Percentiles rank a stretch among this genome's conserved stretches.
phyloP scores from a whole-genome alignment of 2,888 invertebrate species.

The Eugnorisma glareosa region DNA sequence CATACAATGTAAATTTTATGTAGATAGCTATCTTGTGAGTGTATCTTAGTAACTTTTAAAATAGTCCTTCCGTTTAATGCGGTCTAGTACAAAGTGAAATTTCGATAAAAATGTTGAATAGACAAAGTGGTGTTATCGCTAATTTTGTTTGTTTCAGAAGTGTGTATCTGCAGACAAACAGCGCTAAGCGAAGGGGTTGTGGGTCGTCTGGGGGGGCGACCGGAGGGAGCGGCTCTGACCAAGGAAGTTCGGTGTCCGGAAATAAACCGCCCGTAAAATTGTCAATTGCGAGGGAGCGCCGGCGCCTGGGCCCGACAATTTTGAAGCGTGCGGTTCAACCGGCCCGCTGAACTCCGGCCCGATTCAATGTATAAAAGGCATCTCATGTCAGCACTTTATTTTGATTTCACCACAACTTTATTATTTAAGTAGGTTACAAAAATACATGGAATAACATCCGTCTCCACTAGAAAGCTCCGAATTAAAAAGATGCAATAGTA shows the following conservation, averaged over 20 bases:
- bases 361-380: constrained; percentile 72
- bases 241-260: constrained; percentile 90
- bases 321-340: constrained; percentile 77
- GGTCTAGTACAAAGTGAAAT: constrained; percentile 44
- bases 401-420: constrained; percentile 51
- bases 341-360: constrained; percentile 68
- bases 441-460: constrained; percentile 18
- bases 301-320: constrained; percentile 85
- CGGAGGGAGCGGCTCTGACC: constrained; percentile 80
- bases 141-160: constrained; percentile 69
- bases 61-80: constrained; percentile 57
- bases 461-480: constrained; percentile 38
- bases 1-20: constrained; percentile 90
- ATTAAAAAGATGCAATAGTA: constrained; percentile 56
- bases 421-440: constrained; percentile 43
- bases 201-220: constrained; percentile 72
- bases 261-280: constrained; percentile 93
- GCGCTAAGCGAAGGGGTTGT: constrained; percentile 79
- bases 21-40: constrained; percentile 79
- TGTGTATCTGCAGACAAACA: constrained; percentile 74
- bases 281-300: constrained; percentile 91
- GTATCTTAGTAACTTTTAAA: constrained; percentile 65
- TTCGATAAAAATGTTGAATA: constrained; percentile 39
- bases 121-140: constrained; percentile 50
- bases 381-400: constrained; percentile 70